These are phyloP conservation scores for Sericinus montela DNA, from an alignment of 2,888 invertebrate genomes.

Conservation along the genomic window DNA sequence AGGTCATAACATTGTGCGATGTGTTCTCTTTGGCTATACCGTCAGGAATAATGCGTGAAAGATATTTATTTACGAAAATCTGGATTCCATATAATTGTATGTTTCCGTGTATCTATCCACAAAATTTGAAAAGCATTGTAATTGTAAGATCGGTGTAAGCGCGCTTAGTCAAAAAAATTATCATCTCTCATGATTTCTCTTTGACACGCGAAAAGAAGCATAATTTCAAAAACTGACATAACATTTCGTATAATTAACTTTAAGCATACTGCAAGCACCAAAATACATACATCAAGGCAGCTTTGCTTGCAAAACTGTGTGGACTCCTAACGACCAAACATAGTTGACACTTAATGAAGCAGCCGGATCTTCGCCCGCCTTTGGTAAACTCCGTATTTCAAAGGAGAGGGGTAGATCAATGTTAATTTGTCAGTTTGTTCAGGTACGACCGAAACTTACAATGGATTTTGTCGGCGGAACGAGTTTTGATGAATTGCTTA, in stretches of 20 bases:
- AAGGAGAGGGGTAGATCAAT: slow-evolving; percentile 6
- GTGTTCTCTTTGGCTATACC: too few species aligned
- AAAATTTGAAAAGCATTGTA: too few species aligned
- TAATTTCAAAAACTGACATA: neutral
- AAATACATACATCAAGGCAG: slow-evolving; percentile 18
- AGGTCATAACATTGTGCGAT: too few species aligned
- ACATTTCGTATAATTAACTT: slow-evolving; percentile 20
- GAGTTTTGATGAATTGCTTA: slow-evolving; percentile 24
- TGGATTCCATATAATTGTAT: too few species aligned
- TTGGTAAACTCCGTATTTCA: neutral
- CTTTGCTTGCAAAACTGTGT: slow-evolving; percentile 12
- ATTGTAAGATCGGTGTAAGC: too few species aligned
- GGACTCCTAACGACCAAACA: slow-evolving; percentile 1
- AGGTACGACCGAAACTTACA: slow-evolving; percentile 21
- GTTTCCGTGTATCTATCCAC: too few species aligned
- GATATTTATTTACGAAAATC: too few species aligned
- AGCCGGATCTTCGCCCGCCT: neutral
- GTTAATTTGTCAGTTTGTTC: slow-evolving; percentile 9
- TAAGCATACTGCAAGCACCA: slow-evolving; percentile 17
- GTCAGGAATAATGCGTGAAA: too few species aligned
- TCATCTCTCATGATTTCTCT: too few species aligned
- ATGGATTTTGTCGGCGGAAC: slow-evolving; percentile 21
- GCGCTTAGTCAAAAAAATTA: too few species aligned
- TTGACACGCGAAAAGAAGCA: too few species aligned
- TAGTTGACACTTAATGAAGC: slow-evolving; percentile 10